Base-by-base conservation (phyloP, 1,140 invertebrate species). In the Drosophila repleta region DNA sequence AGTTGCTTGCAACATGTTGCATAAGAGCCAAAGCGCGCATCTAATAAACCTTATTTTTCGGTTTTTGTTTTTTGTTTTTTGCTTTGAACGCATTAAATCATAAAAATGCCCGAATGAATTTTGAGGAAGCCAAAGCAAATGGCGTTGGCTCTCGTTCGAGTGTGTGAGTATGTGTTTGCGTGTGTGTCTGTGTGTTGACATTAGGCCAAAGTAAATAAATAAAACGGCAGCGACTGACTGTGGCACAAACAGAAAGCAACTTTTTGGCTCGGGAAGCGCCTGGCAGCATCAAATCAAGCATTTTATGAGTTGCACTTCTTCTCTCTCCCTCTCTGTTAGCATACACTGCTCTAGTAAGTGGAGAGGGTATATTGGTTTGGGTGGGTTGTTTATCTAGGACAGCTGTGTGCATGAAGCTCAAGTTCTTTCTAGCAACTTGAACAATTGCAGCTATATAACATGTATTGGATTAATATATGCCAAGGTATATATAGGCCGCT, bases 301-400 rank as follows among this genome's bases (percentile, higher is more conserved):
- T 48, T 84, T 84, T 84, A 84, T 79, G 80, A 83, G 80, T 73
- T 83, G 80, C 79, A 76, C 35, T 73, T 78, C 45, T 43, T 55
- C 11, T n/a, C 49, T 3, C 39, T 17, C 5, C 18, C 39, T 8
- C 15, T 11, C 17, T 13, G 37, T 39, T 52, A 48, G 24, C 21
- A 24, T 24, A 24, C 21, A 24, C 21, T 24, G 21, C 32, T 13
- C 3, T 35, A 7, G 6, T 1, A 29, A 29, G 10, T 35, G 10
- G 11, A 13, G 32, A 2, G 6, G 11, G 32, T 35, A 35, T 35
- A 35, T 35, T 35, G 32, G 10, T 35, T 11, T 35, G n/a, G n/a
- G n/a, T n/a, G n/a, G n/a, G n/a, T n/a, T n/a, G n/a, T n/a, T n/a
- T n/a, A n/a, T n/a, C n/a, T n/a, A n/a, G n/a, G n/a, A n/a, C n/a